Evolutionary conservation across 2,888 invertebrate genomes (phyloP), one percentile per base, ranked within the genome.

Genomic region (Orthonychiurus folsomi): DNA sequence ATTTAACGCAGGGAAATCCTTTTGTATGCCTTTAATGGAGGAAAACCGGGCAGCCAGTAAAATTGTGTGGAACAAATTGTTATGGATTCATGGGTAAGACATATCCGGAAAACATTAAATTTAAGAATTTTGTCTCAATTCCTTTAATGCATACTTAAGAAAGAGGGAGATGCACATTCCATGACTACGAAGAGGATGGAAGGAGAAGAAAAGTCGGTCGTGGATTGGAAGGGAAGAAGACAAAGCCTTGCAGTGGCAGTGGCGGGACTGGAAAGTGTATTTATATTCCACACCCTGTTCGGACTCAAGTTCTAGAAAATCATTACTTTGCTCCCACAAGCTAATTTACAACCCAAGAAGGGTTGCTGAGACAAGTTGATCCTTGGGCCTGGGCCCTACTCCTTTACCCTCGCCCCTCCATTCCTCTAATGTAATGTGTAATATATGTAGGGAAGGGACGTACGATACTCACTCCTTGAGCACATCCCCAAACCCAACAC

Each of bases 291-390:
- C 37, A 37, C 37, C 37, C 37, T 15, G 37, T 37, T 37, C 37
- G 27, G 27, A 56, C 25, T 23, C 25, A 23, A 23, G 23, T 24
- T 23, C 15, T 3, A 56, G 56, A 56, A 55, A 55, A 55, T 55
- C 23, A 55, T 55, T 57, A 21, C 37, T 28, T 47, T 57, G 2
- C 21, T 12, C 12, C n/a, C 20, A 57, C n/a, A 57, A 57, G 26
- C 57, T 57, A 57, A 57, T 57, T 57, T 57, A 56, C 24, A 56
- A 56, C 26, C 24, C 15, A 57, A 47, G 59, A 59, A 59, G 59
- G 59, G 50, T 57, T 57, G n/a, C 15, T 27, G 48, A 59, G 59
- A 59, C 59, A 59, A 59, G 48, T 59, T 59, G 59, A 59, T 59
- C 59, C 59, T 57, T 26, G 23, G 48, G 48, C 12, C 48, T n/a